Conservation (phyloP, 2,888 invertebrate species). For the Alcis repandata region DNA sequence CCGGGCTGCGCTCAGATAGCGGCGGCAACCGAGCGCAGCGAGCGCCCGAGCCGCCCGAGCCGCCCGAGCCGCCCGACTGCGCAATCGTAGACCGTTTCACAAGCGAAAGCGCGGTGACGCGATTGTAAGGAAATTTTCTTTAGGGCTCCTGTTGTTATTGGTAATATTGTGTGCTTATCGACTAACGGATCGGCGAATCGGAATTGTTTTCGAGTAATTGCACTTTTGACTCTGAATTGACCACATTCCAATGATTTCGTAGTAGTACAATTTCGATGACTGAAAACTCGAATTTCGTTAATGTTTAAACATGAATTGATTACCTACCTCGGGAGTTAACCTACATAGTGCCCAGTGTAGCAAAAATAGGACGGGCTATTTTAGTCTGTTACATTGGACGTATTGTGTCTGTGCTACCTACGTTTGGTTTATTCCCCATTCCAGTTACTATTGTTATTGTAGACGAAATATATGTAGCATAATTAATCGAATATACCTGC, state of each 20-base stretch:
- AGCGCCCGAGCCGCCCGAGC: constrained; percentile 46
- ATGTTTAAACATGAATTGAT: constrained; percentile 19
- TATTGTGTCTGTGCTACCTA: constrained; percentile 20
- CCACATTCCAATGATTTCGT: constrained; percentile 55
- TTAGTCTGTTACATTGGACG: constrained; percentile 6
- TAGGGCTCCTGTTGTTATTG: constrained; percentile 57
- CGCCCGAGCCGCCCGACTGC: constrained; percentile 43
- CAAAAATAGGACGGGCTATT: constrained; percentile 21
- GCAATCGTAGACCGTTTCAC: constrained; percentile 45
- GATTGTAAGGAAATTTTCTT: constrained; percentile 52
- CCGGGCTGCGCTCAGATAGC: constrained; percentile 46
- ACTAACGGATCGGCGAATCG: constrained; percentile 56
- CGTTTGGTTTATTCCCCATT: constrained; percentile 9
- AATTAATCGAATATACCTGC: not conserved
- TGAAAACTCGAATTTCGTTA: constrained; percentile 23
- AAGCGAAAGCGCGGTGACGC: constrained; percentile 46
- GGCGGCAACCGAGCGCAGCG: constrained; percentile 33
- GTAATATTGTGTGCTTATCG: constrained; percentile 66
- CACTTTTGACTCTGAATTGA: constrained; percentile 69
- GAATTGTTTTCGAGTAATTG: constrained; percentile 64
- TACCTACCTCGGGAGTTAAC: constrained; percentile 13
- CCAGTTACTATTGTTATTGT: constrained; percentile 1
- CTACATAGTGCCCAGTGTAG: constrained; percentile 15
- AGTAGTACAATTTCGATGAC: constrained; percentile 14
- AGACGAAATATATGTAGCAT: not conserved